Percentiles rank a stretch among this genome's conserved stretches.
phyloP scores from a whole-genome alignment of 2,797 vertebrate species.

The Eulemur albifrons region DNA sequence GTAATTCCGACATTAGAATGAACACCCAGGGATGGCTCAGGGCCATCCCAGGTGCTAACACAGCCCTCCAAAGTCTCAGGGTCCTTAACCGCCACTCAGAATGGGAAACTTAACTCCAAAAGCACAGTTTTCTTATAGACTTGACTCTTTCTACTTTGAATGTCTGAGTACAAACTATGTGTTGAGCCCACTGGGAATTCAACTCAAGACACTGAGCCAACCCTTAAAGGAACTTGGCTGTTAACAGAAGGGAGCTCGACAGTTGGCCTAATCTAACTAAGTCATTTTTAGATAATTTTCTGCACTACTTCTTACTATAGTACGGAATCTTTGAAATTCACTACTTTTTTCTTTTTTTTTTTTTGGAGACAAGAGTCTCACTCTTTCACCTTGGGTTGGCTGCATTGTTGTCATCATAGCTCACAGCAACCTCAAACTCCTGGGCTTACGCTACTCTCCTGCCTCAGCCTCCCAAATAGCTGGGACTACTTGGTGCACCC shows the following conservation, averaged over 20 bases:
- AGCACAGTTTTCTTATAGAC: background rate
- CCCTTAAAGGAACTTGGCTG: background rate
- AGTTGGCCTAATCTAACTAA: background rate
- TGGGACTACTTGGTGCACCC: too few relatives aligned
- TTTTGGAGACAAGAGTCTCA: too few relatives aligned
- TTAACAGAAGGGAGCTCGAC: background rate
- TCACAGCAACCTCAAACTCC: too few relatives aligned
- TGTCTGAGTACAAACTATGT: background rate
- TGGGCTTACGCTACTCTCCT: too few relatives aligned
- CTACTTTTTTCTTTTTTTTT: too few relatives aligned
- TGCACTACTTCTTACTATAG: background rate
- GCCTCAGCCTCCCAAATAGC: too few relatives aligned
- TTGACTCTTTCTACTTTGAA: background rate
- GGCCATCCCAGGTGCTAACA: rapidly evolving
- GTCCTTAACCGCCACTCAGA: background rate
- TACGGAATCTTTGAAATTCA: background rate
- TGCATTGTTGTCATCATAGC: too few relatives aligned
- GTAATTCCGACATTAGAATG: background rate
- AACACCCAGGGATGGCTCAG: background rate
- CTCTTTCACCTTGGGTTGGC: too few relatives aligned
- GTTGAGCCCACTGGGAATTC: background rate
- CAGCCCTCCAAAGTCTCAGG: background rate
- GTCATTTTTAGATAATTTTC: background rate
- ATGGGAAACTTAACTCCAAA: background rate
- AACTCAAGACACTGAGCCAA: background rate